Evolutionary conservation across 2,113 vertebrate genomes (phyloP), one percentile per base, ranked within the genome.

Genomic region (Elachura formosa): DNA sequence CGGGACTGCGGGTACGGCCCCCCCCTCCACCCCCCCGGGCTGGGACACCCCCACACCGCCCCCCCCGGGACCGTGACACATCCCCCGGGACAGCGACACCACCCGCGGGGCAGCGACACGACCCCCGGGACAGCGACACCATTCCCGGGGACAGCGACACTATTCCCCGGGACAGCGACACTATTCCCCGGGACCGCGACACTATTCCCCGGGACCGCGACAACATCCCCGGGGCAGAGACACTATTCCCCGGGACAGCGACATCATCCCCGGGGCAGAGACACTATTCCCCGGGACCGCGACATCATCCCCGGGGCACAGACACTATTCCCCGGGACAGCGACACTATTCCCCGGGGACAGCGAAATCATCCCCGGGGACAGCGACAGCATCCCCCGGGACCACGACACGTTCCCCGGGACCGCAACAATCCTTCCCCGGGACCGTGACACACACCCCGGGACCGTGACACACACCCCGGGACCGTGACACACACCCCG

Each of bases 221-320:
- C 55, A 56, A 4, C 45, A 12, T 95, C 23, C 14, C 22, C 17
- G 97, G 97, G 11, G 20, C 59, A 8, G 36, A 5, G 34, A 59
- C 11, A 61, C 4, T n/a, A n/a, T n/a, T n/a, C 29, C 18, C 16
- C 98, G 19, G 97, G 24, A 26, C 58, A 17, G 34, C 9, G n/a
- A 58, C 23, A 58, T 3, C 48, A 14, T 14, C 98, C 98, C 49
- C 45, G 28, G 97, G 33, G 34, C 55, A 23, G 54, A 7, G 52
- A 33, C 31, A 48, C 11, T n/a, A n/a, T n/a, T 12, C 23, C 46
- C 23, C 11, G 46, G 91, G 84, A 81, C 97, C 95, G 16, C 2
- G 29, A 49, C 23, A 61, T 0, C 2, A n/a, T 4, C 5, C 9
- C 31, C 23, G 22, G 31, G 72, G 34, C 41, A 2, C 13, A 2